Evolutionary conservation across 2,888 invertebrate species (phyloP).

Genomic region (Sabatieria punctata): DNA sequence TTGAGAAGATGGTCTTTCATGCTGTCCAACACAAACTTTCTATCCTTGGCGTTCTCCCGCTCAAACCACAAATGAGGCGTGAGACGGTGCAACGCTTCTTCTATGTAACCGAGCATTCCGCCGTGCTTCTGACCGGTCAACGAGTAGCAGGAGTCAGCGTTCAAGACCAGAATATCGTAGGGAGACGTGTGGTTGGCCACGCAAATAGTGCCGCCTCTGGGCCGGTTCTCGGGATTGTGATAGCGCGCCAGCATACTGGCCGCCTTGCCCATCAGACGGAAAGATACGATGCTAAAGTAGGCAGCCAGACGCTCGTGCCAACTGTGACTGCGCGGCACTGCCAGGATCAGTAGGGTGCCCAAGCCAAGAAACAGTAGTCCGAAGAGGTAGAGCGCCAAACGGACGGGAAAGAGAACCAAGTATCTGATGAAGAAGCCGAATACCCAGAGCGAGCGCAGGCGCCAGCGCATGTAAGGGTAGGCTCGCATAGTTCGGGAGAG

Average conservation of each 20-base stretch:
- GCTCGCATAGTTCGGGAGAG: constrained; percentile 30
- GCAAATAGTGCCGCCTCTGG: constrained; percentile 32
- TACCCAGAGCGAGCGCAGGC: constrained; percentile 32
- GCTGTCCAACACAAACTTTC: constrained; percentile 29
- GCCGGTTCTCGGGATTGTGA: constrained; percentile 26
- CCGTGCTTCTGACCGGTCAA: constrained; percentile 35
- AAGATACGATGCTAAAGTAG: too few relatives aligned
- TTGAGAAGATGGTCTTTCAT: constrained; percentile 13
- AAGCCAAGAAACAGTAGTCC: neutral
- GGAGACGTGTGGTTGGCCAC: constrained; percentile 38
- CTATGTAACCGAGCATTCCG: constrained; percentile 33
- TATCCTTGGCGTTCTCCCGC: constrained; percentile 33
- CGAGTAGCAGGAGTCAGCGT: constrained; percentile 34
- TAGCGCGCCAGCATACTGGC: neutral
- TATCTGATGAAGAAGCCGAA: constrained; percentile 32
- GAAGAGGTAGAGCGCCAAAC: neutral
- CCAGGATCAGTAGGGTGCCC: neutral
- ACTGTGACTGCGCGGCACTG: too few relatives aligned
- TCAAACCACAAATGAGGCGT: constrained; percentile 36
- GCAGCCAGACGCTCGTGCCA: too few relatives aligned
- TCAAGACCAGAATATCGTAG: constrained; percentile 34
- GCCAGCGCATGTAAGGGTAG: constrained; percentile 29
- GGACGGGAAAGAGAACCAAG: constrained; percentile 32
- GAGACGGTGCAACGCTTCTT: constrained; percentile 30
- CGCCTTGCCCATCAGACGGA: neutral